Percentiles rank a stretch among this genome's conserved stretches.
These are phyloP conservation scores for Neosilurus mollespiculum DNA, from an alignment of 2,797 vertebrate species.

Conservation along the genomic window DNA sequence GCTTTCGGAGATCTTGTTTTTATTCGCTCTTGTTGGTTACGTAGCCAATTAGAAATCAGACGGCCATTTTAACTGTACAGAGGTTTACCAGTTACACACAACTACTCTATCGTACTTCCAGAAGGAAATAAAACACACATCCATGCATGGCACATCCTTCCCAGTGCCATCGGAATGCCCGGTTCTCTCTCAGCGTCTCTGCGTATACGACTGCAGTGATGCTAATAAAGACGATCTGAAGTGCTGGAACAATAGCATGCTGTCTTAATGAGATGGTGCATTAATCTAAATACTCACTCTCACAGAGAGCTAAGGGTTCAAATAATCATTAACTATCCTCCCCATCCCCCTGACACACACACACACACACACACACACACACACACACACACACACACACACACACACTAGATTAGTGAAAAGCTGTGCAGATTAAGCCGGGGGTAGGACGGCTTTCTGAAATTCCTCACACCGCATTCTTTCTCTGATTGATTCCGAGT, in stretches of 20 bases:
- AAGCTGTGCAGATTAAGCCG: slow-evolving; percentile 29
- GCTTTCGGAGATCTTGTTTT: neutral
- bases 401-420: slow-evolving; percentile 26
- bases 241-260: slow-evolving; percentile 52
- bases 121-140: neutral
- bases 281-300: slow-evolving; percentile 55
- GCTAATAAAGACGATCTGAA: slow-evolving; percentile 44
- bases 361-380: slow-evolving; percentile 52
- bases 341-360: slow-evolving; percentile 28
- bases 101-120: too few species aligned
- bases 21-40: neutral
- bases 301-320: slow-evolving; percentile 26
- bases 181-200: neutral
- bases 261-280: slow-evolving; percentile 58
- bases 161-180: neutral
- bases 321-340: slow-evolving; percentile 52
- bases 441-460: slow-evolving; percentile 1
- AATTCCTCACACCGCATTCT: slow-evolving; percentile 12
- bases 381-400: slow-evolving; percentile 46
- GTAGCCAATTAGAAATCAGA: neutral
- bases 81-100: neutral
- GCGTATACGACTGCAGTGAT: slow-evolving; percentile 9
- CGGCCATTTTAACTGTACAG: neutral
- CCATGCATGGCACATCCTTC: neutral
- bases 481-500: neutral